A percentile compares a stretch with the other conserved stretches of the same genome.
These are phyloP conservation scores for Drosophila ogumai DNA, from an alignment of 1,140 invertebrate genomes.

Conservation along the genomic window DNA sequence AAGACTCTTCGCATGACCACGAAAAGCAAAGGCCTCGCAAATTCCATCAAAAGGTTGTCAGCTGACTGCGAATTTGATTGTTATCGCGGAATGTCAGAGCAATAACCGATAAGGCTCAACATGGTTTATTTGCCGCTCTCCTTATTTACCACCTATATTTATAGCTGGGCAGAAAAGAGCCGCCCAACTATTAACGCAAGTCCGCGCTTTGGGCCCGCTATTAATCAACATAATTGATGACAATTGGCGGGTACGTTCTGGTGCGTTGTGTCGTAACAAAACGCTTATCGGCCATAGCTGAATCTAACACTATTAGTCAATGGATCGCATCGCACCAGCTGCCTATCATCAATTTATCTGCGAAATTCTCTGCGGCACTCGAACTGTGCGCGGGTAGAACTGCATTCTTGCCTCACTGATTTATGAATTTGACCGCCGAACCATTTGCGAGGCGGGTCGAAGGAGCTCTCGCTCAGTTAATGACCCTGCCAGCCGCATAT, in stretches of 20 bases:
- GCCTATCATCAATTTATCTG: conserved; percentile 78
- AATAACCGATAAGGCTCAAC: conserved; percentile 70
- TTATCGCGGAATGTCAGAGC: conserved; percentile 35
- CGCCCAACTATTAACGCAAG: conserved; percentile 33
- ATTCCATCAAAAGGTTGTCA: conserved; percentile 56
- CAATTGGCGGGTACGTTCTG: conserved; percentile 59
- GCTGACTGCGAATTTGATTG: conserved; percentile 52
- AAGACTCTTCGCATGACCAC: conserved; percentile 43
- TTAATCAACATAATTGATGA: conserved; percentile 81
- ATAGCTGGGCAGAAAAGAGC: conserved; percentile 34
- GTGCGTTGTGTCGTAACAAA: conserved; percentile 61
- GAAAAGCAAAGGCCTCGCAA: conserved; percentile 16
- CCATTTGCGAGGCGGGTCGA: conserved; percentile 44
- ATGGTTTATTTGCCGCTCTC: conserved; percentile 28
- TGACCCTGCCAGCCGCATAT: conserved; percentile 61
- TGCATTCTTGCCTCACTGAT: conserved; percentile 76
- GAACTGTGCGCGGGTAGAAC: conserved; percentile 43
- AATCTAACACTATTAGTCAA: conserved; percentile 82
- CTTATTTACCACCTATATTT: conserved; percentile 47
- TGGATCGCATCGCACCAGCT: conserved; percentile 59
- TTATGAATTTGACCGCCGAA: conserved; percentile 78
- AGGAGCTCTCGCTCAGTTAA: conserved; percentile 55
- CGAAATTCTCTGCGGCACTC: conserved; percentile 25
- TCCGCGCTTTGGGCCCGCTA: conserved; percentile 38
- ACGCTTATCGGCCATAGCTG: conserved; percentile 68